Conservation (phyloP, 2,888 invertebrate species). For the Cremastinae sp. region DNA sequence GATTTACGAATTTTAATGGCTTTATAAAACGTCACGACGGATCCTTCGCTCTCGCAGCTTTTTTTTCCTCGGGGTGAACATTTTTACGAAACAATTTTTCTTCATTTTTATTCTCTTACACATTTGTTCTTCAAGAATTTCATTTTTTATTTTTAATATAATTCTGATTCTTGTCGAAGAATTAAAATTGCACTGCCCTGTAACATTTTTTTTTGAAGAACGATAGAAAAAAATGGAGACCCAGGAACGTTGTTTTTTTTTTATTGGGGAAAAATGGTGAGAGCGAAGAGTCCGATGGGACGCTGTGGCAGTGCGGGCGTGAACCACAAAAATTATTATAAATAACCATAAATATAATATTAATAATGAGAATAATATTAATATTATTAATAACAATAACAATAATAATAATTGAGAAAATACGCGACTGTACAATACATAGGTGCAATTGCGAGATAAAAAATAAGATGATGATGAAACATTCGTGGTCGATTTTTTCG, state of each 20-base stretch:
- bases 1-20: too few species aligned
- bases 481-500: slow-evolving; percentile 48
- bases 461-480: background rate
- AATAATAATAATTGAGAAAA: slow-evolving; percentile 19
- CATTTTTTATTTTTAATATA: too few species aligned
- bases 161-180: too few species aligned
- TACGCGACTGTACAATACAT: slow-evolving; percentile 56
- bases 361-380: slow-evolving; percentile 25
- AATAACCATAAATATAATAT: slow-evolving; percentile 2
- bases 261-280: background rate
- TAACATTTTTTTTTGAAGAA: background rate
- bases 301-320: slow-evolving; percentile 56
- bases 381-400: slow-evolving; percentile 5
- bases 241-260: too few species aligned
- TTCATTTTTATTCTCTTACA: too few species aligned
- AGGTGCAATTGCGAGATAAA: slow-evolving; percentile 43
- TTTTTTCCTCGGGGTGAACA: too few species aligned
- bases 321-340: slow-evolving; percentile 36
- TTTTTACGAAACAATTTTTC: too few species aligned
- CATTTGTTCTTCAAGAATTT: too few species aligned
- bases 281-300: slow-evolving; percentile 34
- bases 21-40: too few species aligned
- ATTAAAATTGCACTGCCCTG: slow-evolving; percentile 8
- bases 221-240: too few species aligned
- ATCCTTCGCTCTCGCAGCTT: slow-evolving; percentile 10